Conservation (phyloP, 2,113 vertebrate genomes). For the Oenanthe oenanthe region DNA sequence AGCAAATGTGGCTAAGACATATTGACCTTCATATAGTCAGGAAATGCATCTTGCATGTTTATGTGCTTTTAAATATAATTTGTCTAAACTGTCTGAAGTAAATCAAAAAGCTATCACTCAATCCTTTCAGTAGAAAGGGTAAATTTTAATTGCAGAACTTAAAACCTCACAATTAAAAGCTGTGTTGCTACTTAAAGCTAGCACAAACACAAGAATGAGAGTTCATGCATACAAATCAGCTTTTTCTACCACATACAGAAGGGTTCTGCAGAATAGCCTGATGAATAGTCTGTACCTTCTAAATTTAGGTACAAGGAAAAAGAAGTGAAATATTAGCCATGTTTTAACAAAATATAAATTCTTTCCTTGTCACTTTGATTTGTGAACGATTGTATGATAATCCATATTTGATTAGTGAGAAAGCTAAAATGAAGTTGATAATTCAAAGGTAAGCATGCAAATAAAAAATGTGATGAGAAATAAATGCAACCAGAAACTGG, state of each 20-base stretch:
- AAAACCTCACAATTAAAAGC: constrained; percentile 96
- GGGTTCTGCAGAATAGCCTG: constrained; percentile 55
- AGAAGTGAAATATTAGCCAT: constrained; percentile 9
- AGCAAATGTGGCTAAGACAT: constrained; percentile 71
- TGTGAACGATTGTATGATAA: constrained; percentile 53
- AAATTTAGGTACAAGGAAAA: constrained; percentile 40
- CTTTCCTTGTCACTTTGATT: constrained; percentile 22
- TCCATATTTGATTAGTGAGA: constrained; percentile 19
- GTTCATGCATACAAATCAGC: constrained; percentile 87
- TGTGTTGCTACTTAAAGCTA: constrained; percentile 86
- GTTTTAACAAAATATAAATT: constrained; percentile 45
- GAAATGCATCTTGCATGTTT: constrained; percentile 90
- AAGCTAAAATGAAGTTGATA: not conserved
- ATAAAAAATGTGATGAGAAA: constrained; percentile 24
- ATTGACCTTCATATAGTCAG: constrained; percentile 80
- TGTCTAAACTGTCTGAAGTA: constrained; percentile 91
- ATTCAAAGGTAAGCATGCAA: constrained; percentile 30
- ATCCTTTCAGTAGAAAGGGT: constrained; percentile 88
- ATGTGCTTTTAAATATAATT: constrained; percentile 91
- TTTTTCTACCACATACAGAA: constrained; percentile 64
- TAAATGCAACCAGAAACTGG: not conserved
- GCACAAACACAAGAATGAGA: constrained; percentile 84
- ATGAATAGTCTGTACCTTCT: constrained; percentile 45
- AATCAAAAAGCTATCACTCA: constrained; percentile 89
- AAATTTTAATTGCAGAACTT: constrained; percentile 97